Evolutionary conservation across 2,888 invertebrate species (phyloP).

Genomic region (Aphrophora alni): DNA sequence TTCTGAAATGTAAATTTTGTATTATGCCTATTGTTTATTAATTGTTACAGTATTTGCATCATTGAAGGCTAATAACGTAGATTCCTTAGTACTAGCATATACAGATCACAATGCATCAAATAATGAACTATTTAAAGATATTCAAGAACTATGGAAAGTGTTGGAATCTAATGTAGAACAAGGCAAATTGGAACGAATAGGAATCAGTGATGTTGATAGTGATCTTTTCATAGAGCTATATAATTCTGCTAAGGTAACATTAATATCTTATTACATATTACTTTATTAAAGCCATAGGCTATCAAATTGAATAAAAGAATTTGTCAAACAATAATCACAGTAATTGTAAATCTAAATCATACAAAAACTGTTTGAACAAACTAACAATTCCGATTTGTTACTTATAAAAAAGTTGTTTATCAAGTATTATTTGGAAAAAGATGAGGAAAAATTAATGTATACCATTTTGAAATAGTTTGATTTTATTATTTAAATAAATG

Average conservation of each 20-base stretch:
- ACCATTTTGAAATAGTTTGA: too few relatives aligned
- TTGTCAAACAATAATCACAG: too few relatives aligned
- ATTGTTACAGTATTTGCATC: constrained; percentile 69
- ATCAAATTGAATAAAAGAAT: too few relatives aligned
- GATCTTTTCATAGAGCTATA: constrained; percentile 77
- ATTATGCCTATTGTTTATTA: too few relatives aligned
- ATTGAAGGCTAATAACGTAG: constrained; percentile 74
- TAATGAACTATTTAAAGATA: constrained; percentile 63
- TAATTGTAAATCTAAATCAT: too few relatives aligned
- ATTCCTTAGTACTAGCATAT: constrained; percentile 84
- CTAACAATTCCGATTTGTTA: too few relatives aligned
- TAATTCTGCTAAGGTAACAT: constrained; percentile 69
- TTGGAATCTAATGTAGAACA: constrained; percentile 73
- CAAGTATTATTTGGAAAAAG: too few relatives aligned
- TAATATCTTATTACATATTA: background rate
- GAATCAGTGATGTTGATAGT: constrained; percentile 90
- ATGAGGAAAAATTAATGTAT: too few relatives aligned
- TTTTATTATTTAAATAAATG: too few relatives aligned
- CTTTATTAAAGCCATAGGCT: background rate
- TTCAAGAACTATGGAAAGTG: constrained; percentile 78
- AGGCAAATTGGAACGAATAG: constrained; percentile 75
- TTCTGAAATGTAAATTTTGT: too few relatives aligned
- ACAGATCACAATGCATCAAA: constrained; percentile 59
- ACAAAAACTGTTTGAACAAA: too few relatives aligned
- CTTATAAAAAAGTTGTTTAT: too few relatives aligned